Evolutionary conservation across 2,113 vertebrate genomes (phyloP).

Genomic region (Epinephelus moara): DNA sequence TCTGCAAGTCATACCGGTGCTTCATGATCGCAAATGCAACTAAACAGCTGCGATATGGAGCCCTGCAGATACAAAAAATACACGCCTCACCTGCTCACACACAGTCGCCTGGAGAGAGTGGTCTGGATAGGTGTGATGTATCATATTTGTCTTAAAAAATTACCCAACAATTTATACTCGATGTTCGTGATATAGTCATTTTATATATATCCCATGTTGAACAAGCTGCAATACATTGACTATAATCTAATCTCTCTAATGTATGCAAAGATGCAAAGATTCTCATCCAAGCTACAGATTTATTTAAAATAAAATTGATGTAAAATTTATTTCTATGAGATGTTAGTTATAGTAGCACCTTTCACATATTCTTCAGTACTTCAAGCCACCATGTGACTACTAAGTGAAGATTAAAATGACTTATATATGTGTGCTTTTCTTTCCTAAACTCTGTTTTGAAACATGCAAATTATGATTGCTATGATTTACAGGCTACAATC

Average conservation of each 20-base stretch:
- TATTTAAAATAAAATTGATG: background rate
- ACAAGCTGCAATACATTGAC: too few species aligned
- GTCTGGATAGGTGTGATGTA: too few species aligned
- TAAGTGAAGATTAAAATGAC: background rate
- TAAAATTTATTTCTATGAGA: background rate
- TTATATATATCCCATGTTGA: too few species aligned
- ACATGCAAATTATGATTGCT: background rate
- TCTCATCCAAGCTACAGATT: background rate
- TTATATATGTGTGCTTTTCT: background rate
- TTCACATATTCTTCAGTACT: background rate
- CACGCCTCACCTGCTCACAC: too few species aligned
- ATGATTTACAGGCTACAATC: background rate
- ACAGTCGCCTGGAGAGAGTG: too few species aligned
- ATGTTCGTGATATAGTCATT: too few species aligned
- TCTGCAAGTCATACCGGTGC: too few species aligned
- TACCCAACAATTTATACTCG: too few species aligned
- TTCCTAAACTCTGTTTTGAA: slow-evolving; percentile 4
- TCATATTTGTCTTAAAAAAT: too few species aligned
- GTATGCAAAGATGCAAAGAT: background rate
- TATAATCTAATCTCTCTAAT: background rate
- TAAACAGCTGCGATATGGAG: too few species aligned
- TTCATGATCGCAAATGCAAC: too few species aligned
- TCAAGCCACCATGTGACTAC: background rate
- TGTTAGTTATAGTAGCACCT: background rate
- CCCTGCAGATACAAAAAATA: too few species aligned